Evolutionary conservation across 2,888 invertebrate species (phyloP).

Genomic region (Pterostichus madidus): DNA sequence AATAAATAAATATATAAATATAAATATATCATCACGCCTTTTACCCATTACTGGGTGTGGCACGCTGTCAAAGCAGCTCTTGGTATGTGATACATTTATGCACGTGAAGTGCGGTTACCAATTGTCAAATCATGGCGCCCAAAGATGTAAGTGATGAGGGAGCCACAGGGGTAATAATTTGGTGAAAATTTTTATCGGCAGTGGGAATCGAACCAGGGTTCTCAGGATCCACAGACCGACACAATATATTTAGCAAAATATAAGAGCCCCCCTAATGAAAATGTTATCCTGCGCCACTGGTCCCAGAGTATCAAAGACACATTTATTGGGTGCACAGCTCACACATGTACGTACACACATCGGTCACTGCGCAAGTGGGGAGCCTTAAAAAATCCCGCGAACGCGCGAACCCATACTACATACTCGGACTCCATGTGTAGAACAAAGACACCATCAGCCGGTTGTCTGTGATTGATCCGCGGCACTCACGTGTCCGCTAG

Average conservation of each 20-base stretch:
- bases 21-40: too few species aligned
- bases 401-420: slow-evolving; percentile 38
- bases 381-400: slow-evolving; percentile 53
- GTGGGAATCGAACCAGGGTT: too few species aligned
- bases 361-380: slow-evolving; percentile 46
- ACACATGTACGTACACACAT: slow-evolving; percentile 43
- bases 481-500: slow-evolving; percentile 59
- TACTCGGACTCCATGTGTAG: slow-evolving; percentile 3
- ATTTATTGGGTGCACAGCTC: slow-evolving; percentile 44
- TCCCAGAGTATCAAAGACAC: slow-evolving; percentile 54
- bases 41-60: too few species aligned
- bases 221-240: too few species aligned
- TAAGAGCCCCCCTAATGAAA: background rate
- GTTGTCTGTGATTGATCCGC: slow-evolving; percentile 33
- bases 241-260: background rate
- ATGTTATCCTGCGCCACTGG: slow-evolving; percentile 30
- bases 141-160: too few species aligned
- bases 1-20: too few species aligned
- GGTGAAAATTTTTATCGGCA: too few species aligned
- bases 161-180: too few species aligned
- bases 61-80: too few species aligned
- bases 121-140: too few species aligned
- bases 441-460: slow-evolving; percentile 29
- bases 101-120: too few species aligned
- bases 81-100: too few species aligned